Base-by-base conservation (phyloP, 2,888 invertebrate species). In the Andrena bicolor region DNA sequence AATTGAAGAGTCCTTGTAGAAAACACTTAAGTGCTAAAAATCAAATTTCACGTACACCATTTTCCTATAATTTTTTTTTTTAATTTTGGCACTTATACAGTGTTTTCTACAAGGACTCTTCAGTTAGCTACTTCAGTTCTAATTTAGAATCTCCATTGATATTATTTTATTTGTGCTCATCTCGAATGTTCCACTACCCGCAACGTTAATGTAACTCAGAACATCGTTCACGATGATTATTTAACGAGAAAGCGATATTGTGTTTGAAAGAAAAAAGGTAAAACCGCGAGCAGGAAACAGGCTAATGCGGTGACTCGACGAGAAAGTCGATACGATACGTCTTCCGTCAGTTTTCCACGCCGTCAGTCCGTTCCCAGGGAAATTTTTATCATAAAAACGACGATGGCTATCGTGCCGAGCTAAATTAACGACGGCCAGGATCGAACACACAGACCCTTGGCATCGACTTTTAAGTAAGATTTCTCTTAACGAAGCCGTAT, bases 311-410 rank as follows among this genome's bases (percentile, higher is more conserved):
- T 73, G 70, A 70, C 83, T 69, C 73, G 78, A 51, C 73, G 80
- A 80, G 83, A 83, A 83, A 83, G 79, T 74, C 78, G 78, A 83
- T 79, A 82, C 70, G 79, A 78, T 63, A 71, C 58, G 73, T 63
- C 83, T 72, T 70, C 78, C 53, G 74, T 78, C 75, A 83, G 74
- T 83, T 83, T 83, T 83, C 72, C 87, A 56, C 79, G 35, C 74
- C 87, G 71, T 78, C 82, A 35, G 49, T 63, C 72, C 51, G 75
- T 61, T 72, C 72, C 61, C 63, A 70, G 74, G 73, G 78, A 70
- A 83, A 66, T 78, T 73, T 56, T 66, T 63, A 66, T 68, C 56
- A 68, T 66, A 70, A 66, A 77, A 77, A 77, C 83, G 53, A 28
- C 35, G 68, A 41, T 65, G 56, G 69, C 72, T 70, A 30, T 74